Conservation (phyloP, 2,888 invertebrate species). For the Portevinia maculata region DNA sequence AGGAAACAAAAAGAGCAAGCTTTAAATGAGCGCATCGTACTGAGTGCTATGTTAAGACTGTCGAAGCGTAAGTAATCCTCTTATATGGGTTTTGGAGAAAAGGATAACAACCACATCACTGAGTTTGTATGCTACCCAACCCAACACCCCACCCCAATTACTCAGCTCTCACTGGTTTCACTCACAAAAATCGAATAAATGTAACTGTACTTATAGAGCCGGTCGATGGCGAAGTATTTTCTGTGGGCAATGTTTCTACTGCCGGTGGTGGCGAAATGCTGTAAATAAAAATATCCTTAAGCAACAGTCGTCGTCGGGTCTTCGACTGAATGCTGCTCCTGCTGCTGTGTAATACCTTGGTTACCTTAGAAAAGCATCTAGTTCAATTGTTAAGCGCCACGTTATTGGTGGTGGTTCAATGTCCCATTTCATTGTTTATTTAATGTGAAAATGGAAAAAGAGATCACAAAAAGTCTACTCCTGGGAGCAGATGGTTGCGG, state of each 20-base stretch:
- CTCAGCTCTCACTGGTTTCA: slow-evolving; percentile 46
- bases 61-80: slow-evolving; percentile 69
- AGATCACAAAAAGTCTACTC: slow-evolving; percentile 39
- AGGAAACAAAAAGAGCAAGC: slow-evolving; percentile 34
- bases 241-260: slow-evolving; percentile 11
- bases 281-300: slow-evolving; percentile 64
- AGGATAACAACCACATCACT: slow-evolving; percentile 66
- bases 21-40: slow-evolving; percentile 57
- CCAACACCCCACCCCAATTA: slow-evolving; percentile 52
- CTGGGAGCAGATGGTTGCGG: slow-evolving; percentile 53
- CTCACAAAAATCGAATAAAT: slow-evolving; percentile 62
- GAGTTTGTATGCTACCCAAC: slow-evolving; percentile 20
- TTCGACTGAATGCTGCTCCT: slow-evolving; percentile 22
- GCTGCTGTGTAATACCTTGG: slow-evolving; percentile 37
- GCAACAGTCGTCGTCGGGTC: slow-evolving; percentile 54
- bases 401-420: slow-evolving; percentile 54
- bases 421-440: slow-evolving; percentile 62
- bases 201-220: slow-evolving; percentile 28
- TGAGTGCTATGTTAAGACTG: slow-evolving; percentile 54
- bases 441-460: slow-evolving; percentile 45
- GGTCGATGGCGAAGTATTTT: slow-evolving; percentile 42
- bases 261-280: slow-evolving; percentile 46
- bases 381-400: slow-evolving; percentile 59
- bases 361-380: slow-evolving; percentile 54
- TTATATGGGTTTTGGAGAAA: slow-evolving; percentile 71